Conservation (phyloP, 2,113 vertebrate genomes). For the Aepyceros melampus region DNA sequence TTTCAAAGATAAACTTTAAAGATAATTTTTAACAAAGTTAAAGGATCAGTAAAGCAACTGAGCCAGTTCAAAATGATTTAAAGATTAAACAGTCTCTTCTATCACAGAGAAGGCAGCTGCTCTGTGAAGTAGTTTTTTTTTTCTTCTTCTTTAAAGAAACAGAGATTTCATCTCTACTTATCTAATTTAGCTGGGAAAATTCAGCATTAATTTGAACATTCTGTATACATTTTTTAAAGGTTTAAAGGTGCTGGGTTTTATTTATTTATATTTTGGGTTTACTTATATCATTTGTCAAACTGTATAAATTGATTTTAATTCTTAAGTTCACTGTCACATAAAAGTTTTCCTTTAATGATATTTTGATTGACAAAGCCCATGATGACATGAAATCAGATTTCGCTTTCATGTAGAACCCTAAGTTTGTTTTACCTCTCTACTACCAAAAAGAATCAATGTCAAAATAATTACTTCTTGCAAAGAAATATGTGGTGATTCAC, state of each 20-base stretch:
- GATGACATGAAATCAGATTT: constrained; percentile 12
- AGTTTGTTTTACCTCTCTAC: background rate
- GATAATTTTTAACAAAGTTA: constrained; percentile 62
- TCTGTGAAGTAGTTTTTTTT: background rate
- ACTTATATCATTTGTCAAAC: background rate
- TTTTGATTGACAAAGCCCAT: background rate
- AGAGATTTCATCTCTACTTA: background rate
- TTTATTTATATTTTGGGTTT: background rate
- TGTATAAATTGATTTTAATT: background rate
- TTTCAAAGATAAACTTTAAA: constrained; percentile 52
- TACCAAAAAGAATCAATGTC: background rate
- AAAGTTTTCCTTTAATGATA: background rate
- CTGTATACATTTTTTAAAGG: background rate
- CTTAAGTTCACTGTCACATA: background rate
- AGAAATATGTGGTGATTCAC: background rate
- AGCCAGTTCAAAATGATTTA: constrained; percentile 52
- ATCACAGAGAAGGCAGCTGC: constrained; percentile 35
- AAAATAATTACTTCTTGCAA: constrained; percentile 20
- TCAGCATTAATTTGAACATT: background rate
- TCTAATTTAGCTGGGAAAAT: constrained; percentile 29
- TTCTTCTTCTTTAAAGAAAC: background rate
- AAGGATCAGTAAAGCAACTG: constrained; percentile 39
- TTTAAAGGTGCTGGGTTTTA: background rate
- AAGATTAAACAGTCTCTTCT: constrained; percentile 58
- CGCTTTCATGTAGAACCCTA: background rate